phyloP scores from a whole-genome alignment of 2,888 invertebrate species.

The Drosophila tanythrix region DNA sequence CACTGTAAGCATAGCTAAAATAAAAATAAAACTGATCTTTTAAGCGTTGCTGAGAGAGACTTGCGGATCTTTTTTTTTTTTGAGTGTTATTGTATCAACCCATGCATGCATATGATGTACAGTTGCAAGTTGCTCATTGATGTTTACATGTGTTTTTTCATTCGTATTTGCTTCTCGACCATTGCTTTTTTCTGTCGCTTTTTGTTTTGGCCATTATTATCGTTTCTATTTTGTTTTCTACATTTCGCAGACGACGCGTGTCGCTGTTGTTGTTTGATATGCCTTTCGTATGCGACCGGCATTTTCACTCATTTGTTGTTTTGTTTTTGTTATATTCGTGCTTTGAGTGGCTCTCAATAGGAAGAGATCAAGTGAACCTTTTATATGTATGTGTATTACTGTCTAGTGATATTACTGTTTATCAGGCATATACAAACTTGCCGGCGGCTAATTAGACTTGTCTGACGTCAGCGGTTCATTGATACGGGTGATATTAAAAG shows the following conservation, averaged over 20 bases:
- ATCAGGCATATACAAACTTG: neutral
- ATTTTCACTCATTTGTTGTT: neutral
- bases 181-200: neutral
- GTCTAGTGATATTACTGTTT: too few species aligned
- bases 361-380: neutral
- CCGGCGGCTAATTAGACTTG: neutral
- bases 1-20: neutral
- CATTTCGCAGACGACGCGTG: conserved; percentile 15
- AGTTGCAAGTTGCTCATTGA: neutral
- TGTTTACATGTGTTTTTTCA: neutral
- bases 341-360: neutral
- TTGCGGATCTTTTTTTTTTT: neutral
- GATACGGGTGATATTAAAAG: neutral
- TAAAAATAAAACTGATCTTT: neutral
- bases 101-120: neutral
- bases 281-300: neutral
- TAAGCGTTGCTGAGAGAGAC: neutral
- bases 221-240: conserved; percentile 38
- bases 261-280: neutral
- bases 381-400: neutral
- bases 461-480: neutral
- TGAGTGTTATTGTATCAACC: neutral
- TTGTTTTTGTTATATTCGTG: neutral
- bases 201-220: conserved; percentile 34
- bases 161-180: conserved; percentile 14